Evolutionary conservation across 2,888 invertebrate genomes (phyloP).

Genomic region (Dolichopus griseipennis): DNA sequence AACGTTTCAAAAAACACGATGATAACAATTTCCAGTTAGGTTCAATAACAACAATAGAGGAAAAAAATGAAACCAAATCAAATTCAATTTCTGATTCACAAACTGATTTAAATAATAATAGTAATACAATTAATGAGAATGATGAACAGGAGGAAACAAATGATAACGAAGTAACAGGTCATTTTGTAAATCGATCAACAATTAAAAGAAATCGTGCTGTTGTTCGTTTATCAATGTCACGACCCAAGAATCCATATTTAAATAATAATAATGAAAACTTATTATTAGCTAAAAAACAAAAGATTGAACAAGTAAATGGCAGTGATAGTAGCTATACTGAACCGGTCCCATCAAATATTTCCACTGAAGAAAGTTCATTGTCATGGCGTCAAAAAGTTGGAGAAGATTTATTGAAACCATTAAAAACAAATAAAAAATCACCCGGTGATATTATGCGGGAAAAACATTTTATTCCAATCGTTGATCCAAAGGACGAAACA

Average conservation of each 20-base stretch:
- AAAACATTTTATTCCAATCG: slow-evolving; percentile 56
- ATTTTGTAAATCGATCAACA: slow-evolving; percentile 46
- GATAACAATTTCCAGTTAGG: slow-evolving; percentile 3
- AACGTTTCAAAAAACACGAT: slow-evolving; percentile 45
- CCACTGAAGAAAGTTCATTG: neutral
- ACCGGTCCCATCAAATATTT: neutral
- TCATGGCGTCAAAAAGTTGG: slow-evolving; percentile 57
- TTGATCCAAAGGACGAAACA: slow-evolving; percentile 45
- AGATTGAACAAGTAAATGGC: slow-evolving; percentile 21
- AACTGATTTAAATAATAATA: slow-evolving; percentile 8
- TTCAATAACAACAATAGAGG: slow-evolving; percentile 19
- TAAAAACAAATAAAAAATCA: slow-evolving; percentile 47
- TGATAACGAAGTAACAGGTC: slow-evolving; percentile 43
- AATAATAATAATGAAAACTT: slow-evolving; percentile 30
- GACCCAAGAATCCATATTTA: slow-evolving; percentile 17
- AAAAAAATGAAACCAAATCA: slow-evolving; percentile 1
- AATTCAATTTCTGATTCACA: neutral
- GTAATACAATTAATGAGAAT: slow-evolving; percentile 20
- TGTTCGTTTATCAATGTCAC: slow-evolving; percentile 61
- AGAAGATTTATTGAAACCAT: slow-evolving; percentile 44
- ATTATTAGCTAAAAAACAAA: slow-evolving; percentile 15
- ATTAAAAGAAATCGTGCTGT: slow-evolving; percentile 66
- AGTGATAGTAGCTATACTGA: neutral
- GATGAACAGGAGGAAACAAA: slow-evolving; percentile 40
- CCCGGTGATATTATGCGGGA: slow-evolving; percentile 67